A percentile compares a stretch with the other conserved stretches of the same genome.
Evolutionary conservation across 2,888 invertebrate species (phyloP).

Genomic region (Thereva nobilitata): DNA sequence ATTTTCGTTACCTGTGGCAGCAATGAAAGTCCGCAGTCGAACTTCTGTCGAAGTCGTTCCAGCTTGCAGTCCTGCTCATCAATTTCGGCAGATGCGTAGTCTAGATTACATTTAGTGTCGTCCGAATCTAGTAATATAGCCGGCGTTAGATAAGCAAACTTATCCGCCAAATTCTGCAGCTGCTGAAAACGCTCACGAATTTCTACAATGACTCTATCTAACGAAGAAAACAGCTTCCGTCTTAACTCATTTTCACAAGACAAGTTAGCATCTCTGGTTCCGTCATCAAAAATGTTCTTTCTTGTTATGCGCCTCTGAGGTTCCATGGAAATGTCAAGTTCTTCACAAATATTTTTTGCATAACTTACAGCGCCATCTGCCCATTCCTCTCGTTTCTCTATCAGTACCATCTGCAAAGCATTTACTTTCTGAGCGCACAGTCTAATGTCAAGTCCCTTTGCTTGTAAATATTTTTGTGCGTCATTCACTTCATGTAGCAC

Average conservation of each 20-base stretch:
- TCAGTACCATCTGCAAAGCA: slow-evolving; percentile 11
- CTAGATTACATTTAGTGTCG: too few relatives aligned
- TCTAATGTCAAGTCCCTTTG: slow-evolving; percentile 13
- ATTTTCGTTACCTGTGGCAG: slow-evolving; percentile 16
- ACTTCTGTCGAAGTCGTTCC: slow-evolving; percentile 38
- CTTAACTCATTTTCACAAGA: slow-evolving; percentile 36
- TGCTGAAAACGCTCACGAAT: too few relatives aligned
- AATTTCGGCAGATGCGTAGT: too few relatives aligned
- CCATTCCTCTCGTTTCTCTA: slow-evolving; percentile 34
- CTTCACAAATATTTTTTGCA: slow-evolving; percentile 25
- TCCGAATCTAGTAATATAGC: too few relatives aligned
- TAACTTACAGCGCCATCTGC: slow-evolving; percentile 31
- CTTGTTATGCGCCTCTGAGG: slow-evolving; percentile 18
- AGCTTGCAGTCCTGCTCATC: slow-evolving; percentile 38
- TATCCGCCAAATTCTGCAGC: too few relatives aligned
- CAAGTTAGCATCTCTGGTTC: slow-evolving; percentile 22
- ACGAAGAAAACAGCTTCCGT: too few relatives aligned
- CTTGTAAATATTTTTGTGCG: slow-evolving; percentile 37
- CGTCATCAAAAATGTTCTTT: slow-evolving; percentile 12
- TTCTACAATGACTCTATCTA: too few relatives aligned
- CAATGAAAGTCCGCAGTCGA: slow-evolving; percentile 18
- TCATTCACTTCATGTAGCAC: slow-evolving; percentile 36
- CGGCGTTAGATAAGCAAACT: too few relatives aligned
- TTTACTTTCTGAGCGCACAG: slow-evolving; percentile 21
- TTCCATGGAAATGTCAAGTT: slow-evolving; percentile 21